Evolutionary conservation across 2,113 vertebrate genomes (phyloP), one percentile per base, ranked within the genome.

Genomic region (Silurus glanis): DNA sequence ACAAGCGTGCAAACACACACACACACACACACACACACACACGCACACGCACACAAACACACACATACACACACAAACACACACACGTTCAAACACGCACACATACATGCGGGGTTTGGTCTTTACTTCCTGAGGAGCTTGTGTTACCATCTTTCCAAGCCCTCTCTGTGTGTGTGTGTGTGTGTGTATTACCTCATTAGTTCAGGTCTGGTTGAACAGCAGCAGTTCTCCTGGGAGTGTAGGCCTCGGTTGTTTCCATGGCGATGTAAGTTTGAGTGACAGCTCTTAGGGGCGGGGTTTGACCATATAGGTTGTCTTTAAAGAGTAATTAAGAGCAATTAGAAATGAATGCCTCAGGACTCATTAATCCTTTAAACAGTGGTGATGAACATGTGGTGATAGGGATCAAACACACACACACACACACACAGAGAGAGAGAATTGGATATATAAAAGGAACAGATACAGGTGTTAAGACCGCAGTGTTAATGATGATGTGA

Each of bases 291-390:
- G 83, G 87, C 9, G 79, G 83, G 80, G 58, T 51, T 74, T 83
- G 14, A 47, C 9, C 61, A 64, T 82, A 53, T 47, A 69, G 75
- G 66, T 56, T 85, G 76, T 88, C 82, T 84, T 90, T 89, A 89
- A 90, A 84, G 62, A 69, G 71, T 86, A n/a, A 90, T 91, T 90
- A 90, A 81, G 80, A 78, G 86, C 87, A 90, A 90, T 91, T 90
- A 89, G 84, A 84, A 83, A 90, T 89, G 87, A 82, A 88, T 84
- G 80, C 76, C 67, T 83, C 78, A 85, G 84, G 89, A 85, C 51
- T 75, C 78, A 25, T 45, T 87, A 88, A 90, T 90, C 88, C 86
- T 56, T 84, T 83, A 85, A 76, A 75, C 75, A 66, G 16, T 21
- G 53, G n/a, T 85, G 64, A 87, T 67, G 51, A 85, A 66, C 47